Conservation (phyloP, 2,888 invertebrate species). For the Netelia melanura region DNA sequence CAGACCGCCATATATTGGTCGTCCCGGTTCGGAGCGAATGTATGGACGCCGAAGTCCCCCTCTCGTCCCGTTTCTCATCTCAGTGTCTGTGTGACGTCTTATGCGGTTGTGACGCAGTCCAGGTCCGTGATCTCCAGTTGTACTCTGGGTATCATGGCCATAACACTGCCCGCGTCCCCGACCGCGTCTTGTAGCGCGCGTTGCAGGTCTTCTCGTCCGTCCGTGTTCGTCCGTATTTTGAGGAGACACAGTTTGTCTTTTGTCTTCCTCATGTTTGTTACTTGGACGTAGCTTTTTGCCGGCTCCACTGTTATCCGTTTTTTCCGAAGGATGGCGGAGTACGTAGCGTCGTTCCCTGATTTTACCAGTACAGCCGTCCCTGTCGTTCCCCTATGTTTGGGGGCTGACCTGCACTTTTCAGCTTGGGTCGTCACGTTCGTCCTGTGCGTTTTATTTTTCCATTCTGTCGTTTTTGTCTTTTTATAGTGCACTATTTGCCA, state of each 20-base stretch:
- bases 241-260: constrained; percentile 60
- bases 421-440: constrained; percentile 36
- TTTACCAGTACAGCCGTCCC: constrained; percentile 49
- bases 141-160: constrained; percentile 29
- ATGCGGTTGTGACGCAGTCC: constrained; percentile 50
- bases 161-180: constrained; percentile 47
- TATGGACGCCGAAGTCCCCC: constrained; percentile 43
- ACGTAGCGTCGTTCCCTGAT: constrained; percentile 41
- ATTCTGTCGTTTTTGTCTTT: not conserved
- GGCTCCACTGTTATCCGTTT: constrained; percentile 28
- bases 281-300: constrained; percentile 47
- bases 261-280: constrained; percentile 48
- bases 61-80: constrained; percentile 48
- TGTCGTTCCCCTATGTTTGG: not conserved
- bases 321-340: constrained; percentile 44
- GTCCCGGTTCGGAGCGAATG: constrained; percentile 52
- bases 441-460: constrained; percentile 3
- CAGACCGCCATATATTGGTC: constrained; percentile 61
- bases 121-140: constrained; percentile 39
- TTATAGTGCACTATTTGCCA: constrained; percentile 31
- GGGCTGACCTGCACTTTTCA: constrained; percentile 21
- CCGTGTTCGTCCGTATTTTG: constrained; percentile 43
- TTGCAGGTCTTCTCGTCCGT: constrained; percentile 39
- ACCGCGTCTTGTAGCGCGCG: constrained; percentile 45
- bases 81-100: constrained; percentile 48